phyloP scores from a whole-genome alignment of 2,797 vertebrate genomes.

The Podargus strigoides region DNA sequence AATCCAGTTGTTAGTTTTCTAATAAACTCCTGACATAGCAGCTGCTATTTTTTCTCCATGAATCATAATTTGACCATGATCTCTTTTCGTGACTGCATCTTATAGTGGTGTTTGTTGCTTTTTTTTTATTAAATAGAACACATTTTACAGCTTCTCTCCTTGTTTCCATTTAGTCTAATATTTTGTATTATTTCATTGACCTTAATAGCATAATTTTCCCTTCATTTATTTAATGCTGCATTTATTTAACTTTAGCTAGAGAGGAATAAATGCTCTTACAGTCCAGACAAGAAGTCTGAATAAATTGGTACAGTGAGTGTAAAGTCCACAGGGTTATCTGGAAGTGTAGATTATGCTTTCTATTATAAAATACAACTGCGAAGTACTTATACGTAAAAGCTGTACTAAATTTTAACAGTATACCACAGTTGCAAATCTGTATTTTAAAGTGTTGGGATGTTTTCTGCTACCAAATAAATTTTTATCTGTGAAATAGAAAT shows the following conservation, averaged over 20 bases:
- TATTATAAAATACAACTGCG: conserved; percentile 57
- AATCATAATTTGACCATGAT: background rate
- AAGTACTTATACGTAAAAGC: conserved; percentile 53
- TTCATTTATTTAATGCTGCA: conserved; percentile 13
- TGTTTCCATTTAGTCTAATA: background rate
- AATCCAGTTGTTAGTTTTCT: background rate
- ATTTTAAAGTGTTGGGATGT: conserved; percentile 19
- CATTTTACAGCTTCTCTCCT: background rate
- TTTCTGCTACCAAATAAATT: conserved; percentile 42
- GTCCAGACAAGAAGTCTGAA: conserved; percentile 43
- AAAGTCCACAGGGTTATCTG: conserved; percentile 47
- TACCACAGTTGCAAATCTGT: background rate
- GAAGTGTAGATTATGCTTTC: conserved; percentile 51
- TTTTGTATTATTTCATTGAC: conserved; percentile 1
- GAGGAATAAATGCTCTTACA: conserved; percentile 17
- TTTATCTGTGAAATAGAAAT: conserved; percentile 51
- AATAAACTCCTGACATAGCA: background rate
- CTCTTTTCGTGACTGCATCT: background rate
- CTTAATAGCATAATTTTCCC: background rate
- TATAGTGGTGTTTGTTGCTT: background rate
- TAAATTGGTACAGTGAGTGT: conserved; percentile 1
- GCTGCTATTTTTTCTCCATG: background rate
- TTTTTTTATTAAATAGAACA: background rate
- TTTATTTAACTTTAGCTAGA: conserved; percentile 53
- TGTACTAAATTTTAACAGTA: conserved; percentile 60